Evolutionary conservation across 2,113 vertebrate genomes (phyloP), one percentile per base, ranked within the genome.

Genomic region (Ailuropoda melanoleuca): DNA sequence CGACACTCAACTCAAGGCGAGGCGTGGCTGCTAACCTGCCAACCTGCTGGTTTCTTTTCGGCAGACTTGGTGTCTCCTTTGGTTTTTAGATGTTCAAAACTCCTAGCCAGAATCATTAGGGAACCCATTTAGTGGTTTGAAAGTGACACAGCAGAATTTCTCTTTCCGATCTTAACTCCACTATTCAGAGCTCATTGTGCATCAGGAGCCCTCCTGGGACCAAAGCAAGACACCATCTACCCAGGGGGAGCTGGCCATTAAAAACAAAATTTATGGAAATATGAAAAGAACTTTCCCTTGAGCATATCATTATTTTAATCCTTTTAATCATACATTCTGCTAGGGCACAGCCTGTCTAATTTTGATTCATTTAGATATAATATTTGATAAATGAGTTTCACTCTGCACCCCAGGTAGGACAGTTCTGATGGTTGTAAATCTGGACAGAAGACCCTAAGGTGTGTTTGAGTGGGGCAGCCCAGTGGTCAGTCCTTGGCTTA

Each of bases 31-130:
- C 97, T 90, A 56, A n/a, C 94, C 92, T 37, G 95, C 93, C 34
- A 97, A 90, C 62, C 84, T 84, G 78, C 60, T 78, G 95, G 97
- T 97, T 56, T 96, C 94, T 96, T 85, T 97, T 97, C 95, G 89
- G 88, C 74, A 92, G 98, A 98, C 85, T 98, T 89, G 82, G 80
- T 97, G 97, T 98, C 97, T 96, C 98, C 98, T 98, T 95, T 98
- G 95, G 97, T 98, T 98, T 97, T 97, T 66, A 96, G 98, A 95
- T 97, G 97, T 96, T 97, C 96, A 84, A 96, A 98, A 84, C 80
- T 95, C 93, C 93, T 64, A 89, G 55, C 94, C 97, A 94, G 98
- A 98, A 98, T 97, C 95, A 97, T 72, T 95, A 96, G 78, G 88
- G 94, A 95, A 85, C 96, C 95, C 97, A 98, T 93, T 98, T 98